Percentiles rank a stretch among this genome's conserved stretches.
Evolutionary conservation across 2,888 invertebrate genomes (phyloP).

Genomic region (Morinoia aosen): DNA sequence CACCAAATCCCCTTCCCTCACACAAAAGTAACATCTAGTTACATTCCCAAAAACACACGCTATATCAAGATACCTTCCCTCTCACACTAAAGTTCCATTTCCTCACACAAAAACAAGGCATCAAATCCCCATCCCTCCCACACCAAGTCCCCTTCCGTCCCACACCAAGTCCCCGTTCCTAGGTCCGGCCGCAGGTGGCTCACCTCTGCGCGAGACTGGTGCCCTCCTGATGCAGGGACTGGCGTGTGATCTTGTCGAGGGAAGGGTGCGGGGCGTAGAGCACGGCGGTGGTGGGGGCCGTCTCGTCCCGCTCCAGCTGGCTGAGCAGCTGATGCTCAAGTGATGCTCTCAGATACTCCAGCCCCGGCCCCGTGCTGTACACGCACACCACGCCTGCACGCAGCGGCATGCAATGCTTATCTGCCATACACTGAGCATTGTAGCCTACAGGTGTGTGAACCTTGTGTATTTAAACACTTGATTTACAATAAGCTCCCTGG

Average conservation of each 20-base stretch:
- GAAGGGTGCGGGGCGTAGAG: conserved; percentile 89
- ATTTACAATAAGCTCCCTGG: no score
- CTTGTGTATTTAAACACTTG: no score
- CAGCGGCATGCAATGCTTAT: neutral
- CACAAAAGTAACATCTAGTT: no score
- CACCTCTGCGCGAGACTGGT: conserved; percentile 90
- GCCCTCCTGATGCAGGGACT: conserved; percentile 88
- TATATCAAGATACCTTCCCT: no score
- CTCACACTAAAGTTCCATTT: no score
- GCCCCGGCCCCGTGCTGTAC: conserved; percentile 90
- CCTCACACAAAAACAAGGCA: no score
- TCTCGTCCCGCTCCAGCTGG: conserved; percentile 91
- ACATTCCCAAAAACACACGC: no score
- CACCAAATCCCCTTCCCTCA: no score
- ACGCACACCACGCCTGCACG: conserved; percentile 74
- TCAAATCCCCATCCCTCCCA: no score
- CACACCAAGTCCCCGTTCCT: no score
- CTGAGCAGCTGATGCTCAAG: conserved; percentile 91
- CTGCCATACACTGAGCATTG: no score
- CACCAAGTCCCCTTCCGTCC: no score
- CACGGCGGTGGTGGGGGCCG: conserved; percentile 91
- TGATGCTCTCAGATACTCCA: conserved; percentile 91
- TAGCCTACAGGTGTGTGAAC: neutral
- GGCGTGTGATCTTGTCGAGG: conserved; percentile 87
- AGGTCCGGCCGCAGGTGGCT: conserved; percentile 68